Base-by-base conservation (phyloP, 2,113 vertebrate species). In the Sinocyclocheilus grahami region DNA sequence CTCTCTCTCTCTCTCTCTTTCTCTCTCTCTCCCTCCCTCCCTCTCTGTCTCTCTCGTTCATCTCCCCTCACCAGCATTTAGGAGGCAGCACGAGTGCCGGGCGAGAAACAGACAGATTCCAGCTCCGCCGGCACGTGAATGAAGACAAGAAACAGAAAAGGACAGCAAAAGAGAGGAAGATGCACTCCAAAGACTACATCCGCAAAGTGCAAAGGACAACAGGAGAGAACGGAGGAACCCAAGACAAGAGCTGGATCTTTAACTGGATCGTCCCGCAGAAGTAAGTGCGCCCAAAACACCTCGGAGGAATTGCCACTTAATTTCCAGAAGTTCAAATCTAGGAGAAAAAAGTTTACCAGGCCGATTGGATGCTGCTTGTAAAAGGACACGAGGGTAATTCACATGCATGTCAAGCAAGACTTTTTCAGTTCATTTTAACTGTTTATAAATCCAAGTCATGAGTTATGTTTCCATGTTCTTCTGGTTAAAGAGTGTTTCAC, bases 11-110 rank as follows among this genome's bases (percentile, higher is more conserved):
- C 60, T 33, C 39, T 69, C 67, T 78, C 69, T 12, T 77, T 86
- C 87, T 37, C 82, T 83, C 85, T 88, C 89, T 85, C 65, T 85
- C 82, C 87, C 90, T 87, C 90, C 78, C 86, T 55, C 87, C 69
- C 51, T 87, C 86, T 90, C 91, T 93, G 92, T 94, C 93, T 78
- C 51, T 87, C 86, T 91, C 91, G 93, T 84, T 91, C 91, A 86
- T 93, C 92, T 94, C 93, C 85, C 3, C 92, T 93, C 92, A 87
- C 92, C 92, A 92, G 92, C 94, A 92, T 93, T 93, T 91, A 91
- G 91, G 92, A 87, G 16, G 46, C 65, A 51, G 24, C 51, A 74
- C n/a, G 30, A 24, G 67, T 48, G 22, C 48, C 65, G 24, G 33
- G 12, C 22, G 63, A 87, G 91, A 90, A 89, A 92, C 89, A 48